phyloP scores from a whole-genome alignment of 2,797 vertebrate species.

The Artibeus lituratus region DNA sequence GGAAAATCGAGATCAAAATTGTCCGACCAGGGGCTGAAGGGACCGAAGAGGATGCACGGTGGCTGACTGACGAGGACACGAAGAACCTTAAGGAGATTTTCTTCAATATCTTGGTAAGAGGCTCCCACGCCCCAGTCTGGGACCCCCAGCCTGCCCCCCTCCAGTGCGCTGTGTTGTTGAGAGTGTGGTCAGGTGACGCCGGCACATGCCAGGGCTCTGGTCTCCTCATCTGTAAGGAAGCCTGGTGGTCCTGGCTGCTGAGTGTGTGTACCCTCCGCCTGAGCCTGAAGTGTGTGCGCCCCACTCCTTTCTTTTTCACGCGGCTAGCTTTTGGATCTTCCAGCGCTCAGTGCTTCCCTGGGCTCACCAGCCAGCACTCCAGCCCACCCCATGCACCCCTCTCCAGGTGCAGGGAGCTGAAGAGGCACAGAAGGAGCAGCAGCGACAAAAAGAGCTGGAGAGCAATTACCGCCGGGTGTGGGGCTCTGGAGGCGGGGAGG shows the following conservation, averaged over 20 bases:
- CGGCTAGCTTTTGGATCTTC: background rate
- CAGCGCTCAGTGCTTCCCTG: background rate
- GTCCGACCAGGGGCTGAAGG: constrained; percentile 87
- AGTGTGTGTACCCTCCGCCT: background rate
- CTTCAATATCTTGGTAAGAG: constrained; percentile 93
- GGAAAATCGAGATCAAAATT: constrained; percentile 97
- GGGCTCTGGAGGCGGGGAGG: constrained; percentile 76
- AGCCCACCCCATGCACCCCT: background rate
- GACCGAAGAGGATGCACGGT: constrained; percentile 87
- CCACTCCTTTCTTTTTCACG: background rate
- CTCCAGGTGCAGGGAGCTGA: constrained; percentile 92
- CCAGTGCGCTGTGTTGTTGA: background rate
- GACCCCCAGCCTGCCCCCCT: background rate
- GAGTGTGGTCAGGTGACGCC: background rate
- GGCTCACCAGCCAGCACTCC: background rate
- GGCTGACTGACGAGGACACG: constrained; percentile 94
- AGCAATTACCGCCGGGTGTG: constrained; percentile 95
- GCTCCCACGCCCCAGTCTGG: background rate
- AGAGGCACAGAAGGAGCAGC: constrained; percentile 92
- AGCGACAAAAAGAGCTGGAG: constrained; percentile 92
- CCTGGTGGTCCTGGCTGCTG: background rate
- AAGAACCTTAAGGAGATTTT: constrained; percentile 95
- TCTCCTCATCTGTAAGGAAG: background rate
- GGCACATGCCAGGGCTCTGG: background rate
- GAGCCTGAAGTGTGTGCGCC: background rate